phyloP scores from a whole-genome alignment of 2,797 vertebrate genomes.

The Esox lucius region DNA sequence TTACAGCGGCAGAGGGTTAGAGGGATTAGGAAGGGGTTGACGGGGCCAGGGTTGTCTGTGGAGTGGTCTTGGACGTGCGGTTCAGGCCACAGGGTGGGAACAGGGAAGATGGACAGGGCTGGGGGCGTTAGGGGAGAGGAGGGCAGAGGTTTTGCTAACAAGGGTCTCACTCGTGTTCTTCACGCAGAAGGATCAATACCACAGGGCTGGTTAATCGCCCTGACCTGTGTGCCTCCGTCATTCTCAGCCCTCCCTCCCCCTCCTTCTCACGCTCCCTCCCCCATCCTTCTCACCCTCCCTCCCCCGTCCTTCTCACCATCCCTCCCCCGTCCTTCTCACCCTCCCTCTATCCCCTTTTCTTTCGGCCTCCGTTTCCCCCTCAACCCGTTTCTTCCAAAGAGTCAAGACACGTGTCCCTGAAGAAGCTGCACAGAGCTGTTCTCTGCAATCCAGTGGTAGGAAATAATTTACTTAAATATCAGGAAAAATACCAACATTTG shows the following conservation, averaged over 20 bases:
- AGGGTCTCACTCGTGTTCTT: conserved; percentile 43
- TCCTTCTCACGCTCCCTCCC: background rate
- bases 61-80: background rate
- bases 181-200: conserved; percentile 61
- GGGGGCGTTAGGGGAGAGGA: conserved; percentile 35
- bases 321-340: background rate
- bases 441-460: background rate
- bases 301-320: conserved; percentile 3
- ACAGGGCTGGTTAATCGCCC: conserved; percentile 42
- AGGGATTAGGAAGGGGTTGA: background rate
- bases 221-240: conserved; percentile 7
- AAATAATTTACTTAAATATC: background rate
- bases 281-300: no score
- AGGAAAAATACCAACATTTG: background rate
- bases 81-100: conserved; percentile 19
- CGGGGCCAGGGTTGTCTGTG: background rate
- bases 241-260: background rate
- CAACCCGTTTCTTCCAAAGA: background rate
- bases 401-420: background rate
- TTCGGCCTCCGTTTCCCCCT: background rate
- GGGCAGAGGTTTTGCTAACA: conserved; percentile 22
- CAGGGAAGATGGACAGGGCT: conserved; percentile 31
- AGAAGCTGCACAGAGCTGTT: background rate
- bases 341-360: background rate
- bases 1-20: background rate